Evolutionary conservation across 2,888 invertebrate species (phyloP), one percentile per base, ranked within the genome.

Genomic region (Watsonalla cultraria): DNA sequence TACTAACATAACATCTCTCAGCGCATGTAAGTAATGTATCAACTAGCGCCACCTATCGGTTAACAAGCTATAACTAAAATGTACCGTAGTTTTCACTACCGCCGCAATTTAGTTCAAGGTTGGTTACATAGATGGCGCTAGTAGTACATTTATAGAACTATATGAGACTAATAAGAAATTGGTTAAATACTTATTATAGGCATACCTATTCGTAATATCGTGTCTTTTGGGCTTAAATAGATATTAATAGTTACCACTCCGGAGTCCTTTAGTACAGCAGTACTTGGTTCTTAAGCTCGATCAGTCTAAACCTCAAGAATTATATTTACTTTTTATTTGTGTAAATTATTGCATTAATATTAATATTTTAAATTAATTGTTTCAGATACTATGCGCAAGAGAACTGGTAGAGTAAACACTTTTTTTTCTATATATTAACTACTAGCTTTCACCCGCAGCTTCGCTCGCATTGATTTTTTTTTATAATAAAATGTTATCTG

Each of bases 331-430:
- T n/a, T n/a, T n/a, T n/a, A n/a, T n/a, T n/a, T n/a, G n/a, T n/a
- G n/a, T n/a, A n/a, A n/a, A 57, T 54, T 56, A 33, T 56, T 56
- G 42, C 56, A 59, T 59, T 53, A 58, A 64, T 70, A 79, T 76
- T 86, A 85, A 84, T 79, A 55, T 58, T 55, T 61, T 55, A 59
- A 75, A 80, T 86, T 75, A 74, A 71, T 90, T 90, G 90, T 90
- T 90, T 89, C 90, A 90, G 90, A 90, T 90, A 88, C 79, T 90
- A 89, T 82, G 86, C 88, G 64, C 90, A 89, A 87, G 90, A 90
- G 82, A 90, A 90, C 88, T 90, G 90, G 90, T 89, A 74, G 71
- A 76, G 72, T 78, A 81, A 75, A 71, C 61, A 64, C 71, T 69
- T 61, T 57, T 61, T 59, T 58, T 57, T 52, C 51, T 56, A 54